Evolutionary conservation across 2,888 invertebrate genomes (phyloP).

Genomic region (Agrotis exclamationis): DNA sequence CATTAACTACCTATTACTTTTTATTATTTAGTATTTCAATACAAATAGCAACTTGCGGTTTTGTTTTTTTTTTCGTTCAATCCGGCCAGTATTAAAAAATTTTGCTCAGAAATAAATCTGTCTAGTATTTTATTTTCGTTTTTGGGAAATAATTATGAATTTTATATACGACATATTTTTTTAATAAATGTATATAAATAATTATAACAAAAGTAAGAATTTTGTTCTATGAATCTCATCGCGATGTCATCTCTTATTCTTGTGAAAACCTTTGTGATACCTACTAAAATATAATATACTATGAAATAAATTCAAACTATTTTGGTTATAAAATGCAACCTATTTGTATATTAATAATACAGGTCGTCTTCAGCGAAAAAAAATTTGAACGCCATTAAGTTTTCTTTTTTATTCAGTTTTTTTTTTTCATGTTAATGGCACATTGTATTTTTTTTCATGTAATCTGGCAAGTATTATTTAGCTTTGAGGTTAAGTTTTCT

Average conservation of each 20-base stretch:
- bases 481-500: not conserved
- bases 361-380: not conserved
- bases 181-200: no score
- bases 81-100: not conserved
- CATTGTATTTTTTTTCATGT: not conserved
- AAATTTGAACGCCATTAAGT: conserved; percentile 6
- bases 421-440: not conserved
- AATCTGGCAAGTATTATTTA: not conserved
- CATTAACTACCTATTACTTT: conserved; percentile 12
- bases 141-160: not conserved
- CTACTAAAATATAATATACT: no score
- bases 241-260: no score
- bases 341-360: not conserved
- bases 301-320: not conserved
- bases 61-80: not conserved
- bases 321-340: not conserved
- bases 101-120: not conserved
- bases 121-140: not conserved
- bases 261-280: no score
- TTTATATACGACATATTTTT: no score
- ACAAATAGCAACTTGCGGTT: not conserved
- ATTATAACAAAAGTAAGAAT: no score
- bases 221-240: no score
- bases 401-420: conserved; percentile 7
- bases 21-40: conserved; percentile 3